These are phyloP conservation scores for Platanista minor DNA, from an alignment of 2,113 vertebrate species.

Conservation along the genomic window DNA sequence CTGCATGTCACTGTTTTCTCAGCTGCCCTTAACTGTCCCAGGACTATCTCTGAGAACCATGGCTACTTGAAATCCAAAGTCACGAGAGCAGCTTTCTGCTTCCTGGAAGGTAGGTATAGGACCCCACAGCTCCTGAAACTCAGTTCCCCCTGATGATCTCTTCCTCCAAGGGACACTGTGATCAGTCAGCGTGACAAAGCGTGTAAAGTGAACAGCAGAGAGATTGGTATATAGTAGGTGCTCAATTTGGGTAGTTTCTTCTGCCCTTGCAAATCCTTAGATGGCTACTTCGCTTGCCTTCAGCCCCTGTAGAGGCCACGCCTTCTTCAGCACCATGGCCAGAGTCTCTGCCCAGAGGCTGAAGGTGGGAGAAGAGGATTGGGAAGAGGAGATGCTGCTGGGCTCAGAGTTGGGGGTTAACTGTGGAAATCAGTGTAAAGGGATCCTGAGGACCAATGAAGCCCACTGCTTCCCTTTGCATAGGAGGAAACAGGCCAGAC, in stretches of 20 bases:
- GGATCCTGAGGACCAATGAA: background rate
- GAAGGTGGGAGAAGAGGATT: accelerated
- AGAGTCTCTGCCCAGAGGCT: conserved; percentile 51
- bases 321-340: conserved; percentile 77
- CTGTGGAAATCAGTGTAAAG: background rate
- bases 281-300: background rate
- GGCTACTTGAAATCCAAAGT: background rate
- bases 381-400: background rate
- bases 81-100: accelerated
- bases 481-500: background rate
- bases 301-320: background rate
- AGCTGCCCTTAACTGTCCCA: conserved; percentile 77
- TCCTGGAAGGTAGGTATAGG: background rate
- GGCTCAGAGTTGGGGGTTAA: background rate
- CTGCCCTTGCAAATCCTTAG: background rate
- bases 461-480: background rate
- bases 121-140: background rate
- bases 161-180: background rate
- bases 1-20: conserved; percentile 84
- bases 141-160: background rate
- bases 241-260: background rate
- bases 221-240: background rate
- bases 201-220: background rate
- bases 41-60: conserved; percentile 14
- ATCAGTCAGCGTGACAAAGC: background rate